These are phyloP conservation scores for Eulithis prunata DNA, from an alignment of 2,888 invertebrate genomes.

Conservation along the genomic window DNA sequence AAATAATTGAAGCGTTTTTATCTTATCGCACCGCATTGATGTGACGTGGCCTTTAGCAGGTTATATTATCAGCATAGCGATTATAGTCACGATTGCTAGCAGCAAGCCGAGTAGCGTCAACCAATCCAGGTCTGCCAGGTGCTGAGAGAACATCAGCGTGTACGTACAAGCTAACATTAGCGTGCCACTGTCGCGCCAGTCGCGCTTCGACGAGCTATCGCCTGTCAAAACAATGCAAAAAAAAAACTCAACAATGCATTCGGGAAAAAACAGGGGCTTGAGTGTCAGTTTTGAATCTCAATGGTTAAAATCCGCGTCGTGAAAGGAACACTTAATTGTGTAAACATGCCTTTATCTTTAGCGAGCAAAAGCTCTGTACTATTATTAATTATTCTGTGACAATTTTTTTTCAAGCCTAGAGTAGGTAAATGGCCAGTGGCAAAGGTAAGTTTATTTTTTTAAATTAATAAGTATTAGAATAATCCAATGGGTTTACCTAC, in stretches of 20 bases:
- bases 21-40: constrained; percentile 2
- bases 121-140: constrained; percentile 89
- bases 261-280: constrained; percentile 20
- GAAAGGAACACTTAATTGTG: no score
- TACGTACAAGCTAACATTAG: constrained; percentile 91
- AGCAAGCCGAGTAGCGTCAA: constrained; percentile 90
- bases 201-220: constrained; percentile 75
- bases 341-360: neutral
- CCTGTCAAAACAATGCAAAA: constrained; percentile 69
- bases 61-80: constrained; percentile 87
- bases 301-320: no score
- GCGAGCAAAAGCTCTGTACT: no score
- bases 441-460: no score
- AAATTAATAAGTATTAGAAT: no score
- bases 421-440: no score
- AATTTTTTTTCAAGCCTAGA: no score
- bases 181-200: constrained; percentile 87
- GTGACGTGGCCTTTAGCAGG: constrained; percentile 24
- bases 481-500: no score
- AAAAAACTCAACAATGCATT: constrained; percentile 46
- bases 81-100: constrained; percentile 89
- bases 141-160: constrained; percentile 88
- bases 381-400: no score
- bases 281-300: constrained; percentile 4
- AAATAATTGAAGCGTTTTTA: neutral